phyloP scores from a whole-genome alignment of 1,140 invertebrate genomes.

The Ceratina japonica region DNA sequence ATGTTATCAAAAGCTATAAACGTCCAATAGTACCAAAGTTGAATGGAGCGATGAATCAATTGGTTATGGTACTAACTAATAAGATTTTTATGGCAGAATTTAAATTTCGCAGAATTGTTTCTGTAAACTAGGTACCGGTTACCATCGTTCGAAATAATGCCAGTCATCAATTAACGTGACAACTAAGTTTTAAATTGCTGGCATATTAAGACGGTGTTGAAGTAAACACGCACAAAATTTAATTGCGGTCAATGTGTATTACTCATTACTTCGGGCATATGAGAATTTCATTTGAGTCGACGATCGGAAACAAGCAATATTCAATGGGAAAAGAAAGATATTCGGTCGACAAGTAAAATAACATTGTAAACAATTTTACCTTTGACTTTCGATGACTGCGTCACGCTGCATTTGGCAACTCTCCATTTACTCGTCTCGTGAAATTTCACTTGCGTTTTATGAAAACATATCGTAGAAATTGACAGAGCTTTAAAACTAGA shows the following conservation, averaged over 20 bases:
- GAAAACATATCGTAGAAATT: not conserved
- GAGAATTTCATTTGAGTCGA: not conserved
- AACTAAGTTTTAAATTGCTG: constrained; percentile 1
- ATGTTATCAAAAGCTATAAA: not conserved
- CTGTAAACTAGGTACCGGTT: not conserved
- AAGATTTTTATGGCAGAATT: not conserved
- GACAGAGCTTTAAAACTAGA: not conserved
- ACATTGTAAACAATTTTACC: constrained; percentile 45
- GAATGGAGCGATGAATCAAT: constrained; percentile 5
- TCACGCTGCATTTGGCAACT: constrained; percentile 52
- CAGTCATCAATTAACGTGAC: not conserved
- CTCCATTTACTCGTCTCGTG: constrained; percentile 54
- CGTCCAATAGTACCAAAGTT: not conserved
- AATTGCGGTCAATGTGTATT: not conserved
- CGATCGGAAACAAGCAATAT: not conserved
- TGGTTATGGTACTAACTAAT: not conserved
- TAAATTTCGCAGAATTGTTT: not conserved
- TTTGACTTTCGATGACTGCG: constrained; percentile 37
- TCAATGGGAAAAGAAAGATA: not conserved
- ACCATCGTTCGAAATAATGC: not conserved
- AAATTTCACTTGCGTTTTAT: constrained; percentile 26
- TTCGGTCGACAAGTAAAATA: not conserved
- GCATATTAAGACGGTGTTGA: not conserved
- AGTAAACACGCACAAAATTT: not conserved
- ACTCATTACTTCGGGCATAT: not conserved